These are phyloP conservation scores for Laticauda colubrina DNA, from an alignment of 2,113 vertebrate genomes.

Conservation along the genomic window DNA sequence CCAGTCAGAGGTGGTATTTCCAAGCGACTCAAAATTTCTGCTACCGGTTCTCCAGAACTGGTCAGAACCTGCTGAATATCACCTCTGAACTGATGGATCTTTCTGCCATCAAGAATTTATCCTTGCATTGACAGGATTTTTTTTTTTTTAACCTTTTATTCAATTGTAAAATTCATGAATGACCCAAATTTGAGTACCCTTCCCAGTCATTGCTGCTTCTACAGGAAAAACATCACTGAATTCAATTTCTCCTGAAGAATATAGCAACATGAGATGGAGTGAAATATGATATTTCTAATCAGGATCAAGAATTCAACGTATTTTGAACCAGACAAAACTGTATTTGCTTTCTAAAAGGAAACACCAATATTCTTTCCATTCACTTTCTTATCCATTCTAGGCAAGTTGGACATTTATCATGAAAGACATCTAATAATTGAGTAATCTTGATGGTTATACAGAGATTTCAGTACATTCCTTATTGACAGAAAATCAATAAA, in stretches of 20 bases:
- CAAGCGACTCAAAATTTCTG: too few relatives aligned
- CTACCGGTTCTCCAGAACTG: too few relatives aligned
- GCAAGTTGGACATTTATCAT: background rate
- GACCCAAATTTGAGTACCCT: background rate
- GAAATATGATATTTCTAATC: background rate
- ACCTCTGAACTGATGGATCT: background rate
- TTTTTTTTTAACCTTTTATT: background rate
- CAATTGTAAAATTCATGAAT: slow-evolving; percentile 1
- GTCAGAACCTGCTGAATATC: too few relatives aligned
- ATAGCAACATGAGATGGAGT: background rate
- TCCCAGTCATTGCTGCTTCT: background rate
- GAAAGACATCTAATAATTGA: slow-evolving; percentile 10
- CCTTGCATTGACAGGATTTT: background rate
- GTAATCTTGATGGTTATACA: slow-evolving; percentile 11
- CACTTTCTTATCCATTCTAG: background rate
- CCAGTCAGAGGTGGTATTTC: too few relatives aligned
- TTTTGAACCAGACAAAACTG: slow-evolving; percentile 1
- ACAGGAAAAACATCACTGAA: background rate
- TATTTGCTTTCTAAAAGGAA: background rate
- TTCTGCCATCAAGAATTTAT: background rate
- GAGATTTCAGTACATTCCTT: slow-evolving; percentile 32
- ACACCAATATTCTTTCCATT: background rate
- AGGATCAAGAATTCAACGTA: background rate
- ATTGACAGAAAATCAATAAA: slow-evolving; percentile 34
- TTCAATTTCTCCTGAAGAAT: background rate